phyloP scores from a whole-genome alignment of 2,797 vertebrate species.

The Molossus molossus region DNA sequence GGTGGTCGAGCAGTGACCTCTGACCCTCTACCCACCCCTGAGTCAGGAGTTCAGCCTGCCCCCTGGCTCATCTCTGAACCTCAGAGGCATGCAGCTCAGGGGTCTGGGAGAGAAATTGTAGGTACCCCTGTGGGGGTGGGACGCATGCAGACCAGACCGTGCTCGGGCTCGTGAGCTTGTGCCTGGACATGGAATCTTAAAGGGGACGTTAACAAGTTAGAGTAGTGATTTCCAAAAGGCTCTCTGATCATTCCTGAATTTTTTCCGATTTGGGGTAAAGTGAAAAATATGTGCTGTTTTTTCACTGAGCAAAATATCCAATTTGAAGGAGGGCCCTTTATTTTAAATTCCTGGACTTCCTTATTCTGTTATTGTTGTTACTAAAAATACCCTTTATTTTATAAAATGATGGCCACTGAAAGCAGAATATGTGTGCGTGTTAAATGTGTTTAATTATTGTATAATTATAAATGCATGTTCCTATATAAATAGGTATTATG shows the following conservation, averaged over 20 bases:
- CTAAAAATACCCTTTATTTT: background rate
- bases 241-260: background rate
- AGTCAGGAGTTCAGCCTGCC: background rate
- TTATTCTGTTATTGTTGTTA: background rate
- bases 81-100: background rate
- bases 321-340: background rate
- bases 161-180: background rate
- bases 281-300: background rate
- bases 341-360: conserved; percentile 17
- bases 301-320: background rate
- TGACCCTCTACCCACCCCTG: background rate
- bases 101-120: background rate
- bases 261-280: background rate
- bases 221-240: background rate
- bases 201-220: background rate
- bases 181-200: background rate
- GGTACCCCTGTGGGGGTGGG: background rate
- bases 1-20: background rate
- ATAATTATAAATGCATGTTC: background rate
- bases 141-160: background rate
- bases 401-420: background rate
- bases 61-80: background rate
- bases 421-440: background rate
- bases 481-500: background rate
- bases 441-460: background rate